Base-by-base conservation (phyloP, 2,888 invertebrate species). In the Plebejus argus region DNA sequence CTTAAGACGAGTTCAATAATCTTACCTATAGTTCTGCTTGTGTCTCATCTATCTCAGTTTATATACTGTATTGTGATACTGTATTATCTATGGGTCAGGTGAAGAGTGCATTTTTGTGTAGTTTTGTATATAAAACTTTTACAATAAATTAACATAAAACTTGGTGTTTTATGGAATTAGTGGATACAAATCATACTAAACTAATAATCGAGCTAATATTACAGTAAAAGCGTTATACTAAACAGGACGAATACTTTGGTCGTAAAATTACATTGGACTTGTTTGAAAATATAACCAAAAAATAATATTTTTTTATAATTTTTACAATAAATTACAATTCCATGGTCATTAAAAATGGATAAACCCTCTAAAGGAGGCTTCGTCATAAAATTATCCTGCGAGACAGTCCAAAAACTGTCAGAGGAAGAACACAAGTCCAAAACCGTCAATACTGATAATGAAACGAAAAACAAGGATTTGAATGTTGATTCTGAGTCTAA, bases 301-400 rank as follows among this genome's bases (percentile, higher is more conserved):
- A 66, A 28, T 0, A 33, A 28, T 66, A 28, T 3, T 66, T 23
- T 8, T 61, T 20, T 7, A 23, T 12, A 61, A 8, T 20, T 39
- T 4, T 39, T 72, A 23, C 15, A 39, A n/a, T 35, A 35, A 2
- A 49, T 20, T 20, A 4, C 49, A 53, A 45, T 74, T 39, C 15
- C 20, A 66, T 33, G 20, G 28, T 72, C 20, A 15, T 74, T 87
- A 76, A 89, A 86, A 78, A 85, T 83, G 79, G 89, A 90, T 53
- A 92, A 89, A 83, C 80, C 79, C 77, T 78, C 85, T 33, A 92
- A 89, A 84, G 82, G 90, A 76, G 94, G 93, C 33, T 93, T 94
- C 85, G 90, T 94, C 76, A 94, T 94, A 79, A 94, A 94, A 87
- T 85, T 94, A 61, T 89, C 93, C 1, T 88, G 84, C 76, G 94